Base-by-base conservation (phyloP, 2,888 invertebrate species). In the Polyommatus iphigenia region DNA sequence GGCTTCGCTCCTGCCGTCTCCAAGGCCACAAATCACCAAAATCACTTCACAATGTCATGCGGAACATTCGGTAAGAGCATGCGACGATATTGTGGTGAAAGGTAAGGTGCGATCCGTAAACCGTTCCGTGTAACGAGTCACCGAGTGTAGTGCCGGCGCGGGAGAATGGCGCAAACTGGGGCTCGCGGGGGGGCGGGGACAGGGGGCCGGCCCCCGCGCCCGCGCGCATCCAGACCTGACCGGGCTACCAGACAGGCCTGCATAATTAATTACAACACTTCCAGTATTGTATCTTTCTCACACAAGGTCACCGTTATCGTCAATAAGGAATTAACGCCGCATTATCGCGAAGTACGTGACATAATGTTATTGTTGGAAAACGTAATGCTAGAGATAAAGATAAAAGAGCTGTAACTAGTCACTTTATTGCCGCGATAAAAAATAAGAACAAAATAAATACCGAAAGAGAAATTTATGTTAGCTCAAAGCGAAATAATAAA, bases 141-240 rank as follows among this genome's bases (percentile, higher is more conserved):
- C 89, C 88, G 88, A 89, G 87, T 87, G 90, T 87, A 87, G 91
- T 90, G 90, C 87, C 91, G 87, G 88, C 89, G 87, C 91, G 91
- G 90, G 89, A 90, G 92, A 91, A 89, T 90, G 90, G 91, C 91
- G 93, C 92, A 90, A 89, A 91, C 93, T 92, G 93, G 87, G 88
- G 86, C 85, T 87, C 84, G 85, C 85, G 85, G 87, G 86, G 87
- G 85, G 15, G 87, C 86, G 82, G 84, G 83, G 82, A 81, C 78
- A 82, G 78, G 81, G 80, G 75, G 71, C 80, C 80, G 79, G 80
- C 79, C 79, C 77, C 82, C 80, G 78, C 80, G 81, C 81, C 78
- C 83, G 83, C 80, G 73, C 80, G 80, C 79, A 82, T 81, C 80
- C 83, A 83, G 80, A 81, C 83, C 81, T 84, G 82, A 82, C 87